These are phyloP conservation scores for Diadegma fenestrale DNA, from an alignment of 2,888 invertebrate species.

Conservation along the genomic window DNA sequence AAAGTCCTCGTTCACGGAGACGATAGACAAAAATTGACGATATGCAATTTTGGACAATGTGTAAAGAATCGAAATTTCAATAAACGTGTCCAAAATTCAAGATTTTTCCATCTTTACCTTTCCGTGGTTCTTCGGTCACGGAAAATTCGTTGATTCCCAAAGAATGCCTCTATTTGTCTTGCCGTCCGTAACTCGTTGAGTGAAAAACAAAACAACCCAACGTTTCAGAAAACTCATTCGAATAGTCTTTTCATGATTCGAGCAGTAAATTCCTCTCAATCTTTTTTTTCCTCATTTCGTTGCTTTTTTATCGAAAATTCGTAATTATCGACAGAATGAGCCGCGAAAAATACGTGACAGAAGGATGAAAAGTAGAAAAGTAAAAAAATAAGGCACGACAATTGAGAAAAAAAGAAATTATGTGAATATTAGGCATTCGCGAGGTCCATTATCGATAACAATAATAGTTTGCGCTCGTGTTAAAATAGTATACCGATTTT, in stretches of 20 bases:
- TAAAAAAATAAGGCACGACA: constrained; percentile 11
- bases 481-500: constrained; percentile 67
- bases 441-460: constrained; percentile 70
- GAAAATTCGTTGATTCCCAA: neutral
- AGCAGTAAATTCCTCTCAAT: neutral
- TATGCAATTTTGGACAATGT: no score
- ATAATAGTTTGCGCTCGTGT: constrained; percentile 67
- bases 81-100: no score
- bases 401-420: constrained; percentile 42
- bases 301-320: neutral
- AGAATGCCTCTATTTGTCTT: constrained; percentile 6
- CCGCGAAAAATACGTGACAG: constrained; percentile 7
- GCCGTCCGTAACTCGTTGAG: constrained; percentile 40
- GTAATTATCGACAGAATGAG: neutral
- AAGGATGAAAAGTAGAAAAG: constrained; percentile 26
- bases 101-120: no score
- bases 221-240: neutral
- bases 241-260: neutral
- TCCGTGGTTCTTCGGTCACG: neutral
- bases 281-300: neutral
- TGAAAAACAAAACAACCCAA: neutral
- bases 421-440: constrained; percentile 66
- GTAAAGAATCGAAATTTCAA: no score
- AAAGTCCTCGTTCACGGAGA: neutral
- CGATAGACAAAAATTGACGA: no score